Evolutionary conservation across 2,797 vertebrate genomes (phyloP).

Genomic region (Decapterus maruadsi): DNA sequence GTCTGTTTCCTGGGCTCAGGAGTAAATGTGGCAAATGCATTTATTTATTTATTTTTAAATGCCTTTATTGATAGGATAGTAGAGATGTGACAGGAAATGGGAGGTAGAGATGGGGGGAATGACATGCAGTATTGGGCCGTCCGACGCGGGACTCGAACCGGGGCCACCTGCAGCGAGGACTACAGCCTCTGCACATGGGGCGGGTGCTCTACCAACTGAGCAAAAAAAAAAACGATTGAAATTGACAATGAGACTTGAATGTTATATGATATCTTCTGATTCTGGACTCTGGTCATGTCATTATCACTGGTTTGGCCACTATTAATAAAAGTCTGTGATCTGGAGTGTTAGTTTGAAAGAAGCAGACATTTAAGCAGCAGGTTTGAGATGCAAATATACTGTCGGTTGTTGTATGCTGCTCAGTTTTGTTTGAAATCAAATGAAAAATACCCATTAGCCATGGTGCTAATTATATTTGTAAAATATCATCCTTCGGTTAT

Average conservation of each 20-base stretch:
- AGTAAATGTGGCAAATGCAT: too few relatives aligned
- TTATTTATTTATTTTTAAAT: too few relatives aligned
- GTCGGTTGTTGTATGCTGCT: neutral
- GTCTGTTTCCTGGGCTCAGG: too few relatives aligned
- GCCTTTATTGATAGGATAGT: too few relatives aligned
- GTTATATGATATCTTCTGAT: neutral
- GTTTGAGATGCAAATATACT: neutral
- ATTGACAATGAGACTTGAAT: neutral
- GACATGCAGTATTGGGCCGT: too few relatives aligned
- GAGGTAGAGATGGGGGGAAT: too few relatives aligned
- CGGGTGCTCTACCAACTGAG: too few relatives aligned
- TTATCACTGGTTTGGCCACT: neutral
- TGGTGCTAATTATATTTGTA: neutral
- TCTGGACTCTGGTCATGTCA: neutral
- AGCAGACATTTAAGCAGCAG: neutral
- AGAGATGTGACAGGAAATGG: too few relatives aligned
- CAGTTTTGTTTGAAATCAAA: neutral
- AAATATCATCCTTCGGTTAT: slow-evolving; percentile 1
- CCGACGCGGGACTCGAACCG: too few relatives aligned
- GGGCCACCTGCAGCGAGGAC: too few relatives aligned
- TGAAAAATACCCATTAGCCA: slow-evolving; percentile 12
- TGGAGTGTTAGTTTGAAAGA: neutral
- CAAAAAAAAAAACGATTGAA: neutral
- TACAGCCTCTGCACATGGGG: too few relatives aligned
- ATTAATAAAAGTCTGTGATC: neutral